These are phyloP conservation scores for Zaprionus lineosus DNA, from an alignment of 2,888 invertebrate genomes.

Conservation along the genomic window DNA sequence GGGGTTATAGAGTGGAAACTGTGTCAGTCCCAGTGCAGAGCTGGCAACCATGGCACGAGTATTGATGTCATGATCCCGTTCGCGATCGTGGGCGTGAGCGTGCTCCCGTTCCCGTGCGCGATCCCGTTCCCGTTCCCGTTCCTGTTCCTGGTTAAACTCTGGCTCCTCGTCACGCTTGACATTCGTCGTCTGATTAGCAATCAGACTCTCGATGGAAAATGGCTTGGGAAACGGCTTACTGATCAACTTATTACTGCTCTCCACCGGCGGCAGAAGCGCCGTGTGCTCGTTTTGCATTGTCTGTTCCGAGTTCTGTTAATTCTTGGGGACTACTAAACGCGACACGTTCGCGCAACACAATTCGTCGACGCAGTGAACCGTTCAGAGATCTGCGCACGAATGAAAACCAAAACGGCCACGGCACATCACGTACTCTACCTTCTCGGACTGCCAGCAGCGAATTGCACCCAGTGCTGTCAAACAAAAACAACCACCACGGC, in stretches of 20 bases:
- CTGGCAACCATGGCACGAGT: slow-evolving; percentile 77
- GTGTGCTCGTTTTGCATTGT: slow-evolving; percentile 40
- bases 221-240: slow-evolving; percentile 80
- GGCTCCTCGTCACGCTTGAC: slow-evolving; percentile 22
- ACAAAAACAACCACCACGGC: slow-evolving; percentile 54
- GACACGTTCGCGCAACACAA: slow-evolving; percentile 30
- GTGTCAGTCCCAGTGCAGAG: slow-evolving; percentile 78
- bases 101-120: slow-evolving; percentile 15
- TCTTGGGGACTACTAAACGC: slow-evolving; percentile 5
- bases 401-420: slow-evolving; percentile 52
- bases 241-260: slow-evolving; percentile 31
- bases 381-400: slow-evolving; percentile 79
- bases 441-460: slow-evolving; percentile 3
- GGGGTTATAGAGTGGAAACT: slow-evolving; percentile 82
- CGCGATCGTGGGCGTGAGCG: slow-evolving; percentile 32
- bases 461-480: slow-evolving; percentile 58
- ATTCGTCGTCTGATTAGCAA: slow-evolving; percentile 76
- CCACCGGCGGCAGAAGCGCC: slow-evolving; percentile 40
- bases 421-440: slow-evolving; percentile 54
- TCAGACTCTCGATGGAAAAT: slow-evolving; percentile 83
- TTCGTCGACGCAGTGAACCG: slow-evolving; percentile 76
- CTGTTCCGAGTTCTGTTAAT: too few species aligned
- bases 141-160: slow-evolving; percentile 19
- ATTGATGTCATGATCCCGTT: slow-evolving; percentile 66
- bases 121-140: slow-evolving; percentile 2